A percentile compares a stretch with the other conserved stretches of the same genome.
These are phyloP conservation scores for Atta colombica DNA, from an alignment of 1,140 invertebrate species.

Conservation along the genomic window DNA sequence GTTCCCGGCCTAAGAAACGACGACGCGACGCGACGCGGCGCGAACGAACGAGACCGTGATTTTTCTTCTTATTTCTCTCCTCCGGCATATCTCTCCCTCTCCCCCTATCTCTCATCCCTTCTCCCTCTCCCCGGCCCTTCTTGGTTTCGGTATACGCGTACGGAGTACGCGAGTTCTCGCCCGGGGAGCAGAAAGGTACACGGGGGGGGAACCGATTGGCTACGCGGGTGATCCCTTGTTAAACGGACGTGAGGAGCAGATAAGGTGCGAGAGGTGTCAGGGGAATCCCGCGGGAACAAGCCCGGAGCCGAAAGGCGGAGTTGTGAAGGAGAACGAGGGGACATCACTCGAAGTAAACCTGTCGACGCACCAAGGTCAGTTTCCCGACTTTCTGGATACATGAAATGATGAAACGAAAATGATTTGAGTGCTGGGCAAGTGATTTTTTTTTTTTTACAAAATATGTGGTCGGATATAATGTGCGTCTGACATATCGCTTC, in stretches of 20 bases:
- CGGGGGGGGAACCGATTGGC: not conserved
- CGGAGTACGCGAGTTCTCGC: conserved; percentile 32
- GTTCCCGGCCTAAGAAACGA: conserved; percentile 49
- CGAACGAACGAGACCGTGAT: conserved; percentile 45
- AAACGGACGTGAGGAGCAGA: conserved; percentile 25
- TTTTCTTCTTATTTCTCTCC: conserved; percentile 46
- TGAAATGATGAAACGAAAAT: conserved; percentile 34
- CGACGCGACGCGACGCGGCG: conserved; percentile 48
- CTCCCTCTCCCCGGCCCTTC: not conserved
- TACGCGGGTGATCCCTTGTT: conserved; percentile 21
- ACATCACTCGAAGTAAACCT: conserved; percentile 78
- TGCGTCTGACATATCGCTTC: not conserved
- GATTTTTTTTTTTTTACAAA: not conserved
- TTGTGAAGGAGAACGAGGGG: conserved; percentile 35
- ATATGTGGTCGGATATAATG: not conserved
- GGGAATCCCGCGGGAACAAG: conserved; percentile 32
- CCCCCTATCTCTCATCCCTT: not conserved
- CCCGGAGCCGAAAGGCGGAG: conserved; percentile 26
- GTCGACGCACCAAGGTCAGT: conserved; percentile 83
- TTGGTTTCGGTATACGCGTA: not conserved
- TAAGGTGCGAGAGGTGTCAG: conserved; percentile 39
- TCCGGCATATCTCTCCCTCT: not conserved
- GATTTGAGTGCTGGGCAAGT: conserved; percentile 48
- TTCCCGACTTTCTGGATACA: conserved; percentile 24
- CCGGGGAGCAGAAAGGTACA: not conserved